phyloP scores from a whole-genome alignment of 2,888 invertebrate species.

The Philereme transversata region DNA sequence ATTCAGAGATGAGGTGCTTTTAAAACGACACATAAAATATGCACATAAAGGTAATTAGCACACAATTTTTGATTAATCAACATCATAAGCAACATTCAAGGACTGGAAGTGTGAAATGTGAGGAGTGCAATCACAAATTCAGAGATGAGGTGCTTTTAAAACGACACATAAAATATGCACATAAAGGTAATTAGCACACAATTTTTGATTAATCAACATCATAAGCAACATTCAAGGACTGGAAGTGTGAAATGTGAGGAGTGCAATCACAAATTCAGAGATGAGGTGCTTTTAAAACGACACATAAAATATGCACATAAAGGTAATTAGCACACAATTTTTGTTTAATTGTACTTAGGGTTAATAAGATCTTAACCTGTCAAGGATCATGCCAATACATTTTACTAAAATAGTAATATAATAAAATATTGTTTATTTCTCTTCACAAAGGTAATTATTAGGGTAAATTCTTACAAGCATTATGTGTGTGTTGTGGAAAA shows the following conservation, averaged over 20 bases:
- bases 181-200: constrained; percentile 58
- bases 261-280: constrained; percentile 67
- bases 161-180: constrained; percentile 74
- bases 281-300: constrained; percentile 65
- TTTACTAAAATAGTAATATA: too few species aligned
- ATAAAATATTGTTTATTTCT: too few species aligned
- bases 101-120: constrained; percentile 61
- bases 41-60: constrained; percentile 68
- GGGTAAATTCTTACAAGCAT: too few species aligned
- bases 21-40: constrained; percentile 72
- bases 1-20: constrained; percentile 68
- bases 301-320: constrained; percentile 76
- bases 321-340: constrained; percentile 48
- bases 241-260: constrained; percentile 62
- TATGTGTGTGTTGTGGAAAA: too few species aligned
- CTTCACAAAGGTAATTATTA: too few species aligned
- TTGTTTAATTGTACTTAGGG: too few species aligned
- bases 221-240: constrained; percentile 71
- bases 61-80: constrained; percentile 40
- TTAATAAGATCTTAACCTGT: too few species aligned
- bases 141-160: constrained; percentile 67
- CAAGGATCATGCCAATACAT: too few species aligned
- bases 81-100: constrained; percentile 76
- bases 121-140: constrained; percentile 63
- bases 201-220: constrained; percentile 59